Base-by-base conservation (phyloP, 1,140 invertebrate species). In the Notospermus geniculatus region DNA sequence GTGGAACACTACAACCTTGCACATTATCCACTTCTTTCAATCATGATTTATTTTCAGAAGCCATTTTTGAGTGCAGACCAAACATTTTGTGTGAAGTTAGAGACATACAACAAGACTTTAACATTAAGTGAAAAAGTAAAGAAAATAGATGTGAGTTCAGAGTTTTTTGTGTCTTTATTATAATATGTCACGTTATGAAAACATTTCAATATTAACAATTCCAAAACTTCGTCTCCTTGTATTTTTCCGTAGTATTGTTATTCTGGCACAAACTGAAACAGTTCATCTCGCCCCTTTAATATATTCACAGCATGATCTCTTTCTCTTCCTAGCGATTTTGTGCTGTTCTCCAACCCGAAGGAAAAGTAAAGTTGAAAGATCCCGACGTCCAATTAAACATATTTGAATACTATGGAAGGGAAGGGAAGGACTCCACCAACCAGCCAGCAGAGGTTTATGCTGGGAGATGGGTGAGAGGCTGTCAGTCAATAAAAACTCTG, bases 61-160 rank as follows among this genome's bases (percentile, higher is more conserved):
- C 71, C 79, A 5, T 86, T 86, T 74, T 84, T 85, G 64, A 68
- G 77, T 25, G 59, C 74, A 23, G 75, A 86, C 1, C 84, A 82
- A 65, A 86, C 88, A 9, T 94, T 92, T 72, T 90, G 89, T 84
- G 85, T 95, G n/a, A 85, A 87, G 65, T 90, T 95, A 15, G 92
- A 95, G 80, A 89, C 89, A 7, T 95, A 92, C 80, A 91, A 91
- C 74, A 92, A 89, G 74, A 90, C 91, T 80, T 88, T 91, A 64
- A 84, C 84, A 15, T 88, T 89, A 73, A 79, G 82, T 41, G 87
- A 92, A 70, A 95, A 95, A 85, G 80, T 94, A 29, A 80, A 88
- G 2, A 91, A 90, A 81, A 92, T 96, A 68, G 91, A 95, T 83
- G 90, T 91, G 84, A 72, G 55, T 59, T 52, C 11, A 39, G 50